Base-by-base conservation (phyloP, 1,140 invertebrate species). In the Philaenus spumarius region DNA sequence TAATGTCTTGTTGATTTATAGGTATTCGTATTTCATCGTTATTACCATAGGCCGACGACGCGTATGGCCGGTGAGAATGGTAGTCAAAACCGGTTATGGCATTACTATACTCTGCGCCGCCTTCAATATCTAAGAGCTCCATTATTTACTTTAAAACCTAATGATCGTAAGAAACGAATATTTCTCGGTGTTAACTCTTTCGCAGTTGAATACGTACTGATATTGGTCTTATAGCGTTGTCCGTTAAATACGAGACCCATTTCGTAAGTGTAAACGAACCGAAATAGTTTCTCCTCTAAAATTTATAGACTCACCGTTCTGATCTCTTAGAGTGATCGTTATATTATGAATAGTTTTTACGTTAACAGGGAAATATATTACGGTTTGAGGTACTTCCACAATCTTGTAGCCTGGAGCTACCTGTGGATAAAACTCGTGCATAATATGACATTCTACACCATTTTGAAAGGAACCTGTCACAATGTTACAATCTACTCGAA, bases 1-100 rank as follows among this genome's bases (percentile, higher is more conserved):
- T 67, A 14, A 69, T 46, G 62, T 73, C 67, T 64, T 73, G 69
- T 60, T 75, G 68, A 62, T 71, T 61, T 47, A 72, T 64, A 3
- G 59, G 12, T 26, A 74, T 75, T 15, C 68, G 52, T 50, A 73
- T 42, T 45, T 40, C 35, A 35, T 56, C 51, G 46, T 48, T 34
- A 40, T 46, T 34, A 17, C 22, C 61, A 55, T 65, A 69, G 11
- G 68, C 66, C 62, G 66, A 65, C 42, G 65, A 62, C 24, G 62
- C 56, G 58, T 71, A 72, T 17, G 69, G 69, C 62, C 66, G 58
- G 59, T 71, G 66, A 30, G 62, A 62, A 66, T 73, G 68, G 48
- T 62, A 59, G 56, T 74, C 68, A 58, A 62, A 67, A 54, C 71
- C 68, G 17, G 64, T 55, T 15, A 73, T 66, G 11, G 62, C 64